A percentile compares a stretch with the other conserved stretches of the same genome.
These are phyloP conservation scores for Periophthalmus magnuspinnatus DNA, from an alignment of 2,797 vertebrate genomes.

Conservation along the genomic window DNA sequence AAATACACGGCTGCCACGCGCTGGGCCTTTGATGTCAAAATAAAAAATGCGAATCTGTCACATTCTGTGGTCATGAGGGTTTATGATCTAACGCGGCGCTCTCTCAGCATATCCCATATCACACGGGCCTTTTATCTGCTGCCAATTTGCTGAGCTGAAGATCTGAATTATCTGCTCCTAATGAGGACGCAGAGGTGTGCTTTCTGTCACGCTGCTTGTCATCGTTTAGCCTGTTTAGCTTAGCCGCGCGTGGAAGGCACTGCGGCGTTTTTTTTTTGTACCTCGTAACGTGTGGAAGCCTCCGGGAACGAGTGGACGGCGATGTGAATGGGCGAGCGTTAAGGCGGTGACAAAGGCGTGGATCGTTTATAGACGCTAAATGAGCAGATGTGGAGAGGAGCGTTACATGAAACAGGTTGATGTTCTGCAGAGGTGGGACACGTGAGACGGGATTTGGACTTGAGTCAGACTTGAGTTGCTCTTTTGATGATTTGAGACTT, in stretches of 20 bases:
- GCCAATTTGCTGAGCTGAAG: slow-evolving; percentile 49
- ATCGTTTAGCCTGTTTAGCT: slow-evolving; percentile 63
- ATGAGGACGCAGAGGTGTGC: slow-evolving; percentile 52
- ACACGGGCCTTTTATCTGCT: slow-evolving; percentile 50
- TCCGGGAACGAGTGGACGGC: slow-evolving; percentile 48
- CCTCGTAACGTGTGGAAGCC: slow-evolving; percentile 57
- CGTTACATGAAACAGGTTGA: slow-evolving; percentile 39
- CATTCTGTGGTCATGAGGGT: slow-evolving; percentile 29
- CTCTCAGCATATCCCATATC: slow-evolving; percentile 29
- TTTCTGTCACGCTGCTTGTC: slow-evolving; percentile 53
- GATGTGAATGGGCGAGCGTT: slow-evolving; percentile 50
- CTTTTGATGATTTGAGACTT: too few relatives aligned
- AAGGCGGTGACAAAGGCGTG: slow-evolving; percentile 50
- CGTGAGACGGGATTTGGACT: too few relatives aligned
- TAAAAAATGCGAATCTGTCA: slow-evolving; percentile 24
- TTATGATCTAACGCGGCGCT: slow-evolving; percentile 34
- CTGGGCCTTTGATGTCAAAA: slow-evolving; percentile 34
- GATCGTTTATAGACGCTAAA: slow-evolving; percentile 60
- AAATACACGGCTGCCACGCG: slow-evolving; percentile 38
- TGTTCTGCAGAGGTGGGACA: too few relatives aligned
- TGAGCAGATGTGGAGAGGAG: slow-evolving; percentile 61
- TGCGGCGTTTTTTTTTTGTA: slow-evolving; percentile 55
- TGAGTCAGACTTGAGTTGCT: too few relatives aligned
- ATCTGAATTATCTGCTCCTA: slow-evolving; percentile 44
- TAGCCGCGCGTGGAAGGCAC: slow-evolving; percentile 60